Evolutionary conservation across 2,113 vertebrate genomes (phyloP).

Genomic region (Nematolebias whitei): DNA sequence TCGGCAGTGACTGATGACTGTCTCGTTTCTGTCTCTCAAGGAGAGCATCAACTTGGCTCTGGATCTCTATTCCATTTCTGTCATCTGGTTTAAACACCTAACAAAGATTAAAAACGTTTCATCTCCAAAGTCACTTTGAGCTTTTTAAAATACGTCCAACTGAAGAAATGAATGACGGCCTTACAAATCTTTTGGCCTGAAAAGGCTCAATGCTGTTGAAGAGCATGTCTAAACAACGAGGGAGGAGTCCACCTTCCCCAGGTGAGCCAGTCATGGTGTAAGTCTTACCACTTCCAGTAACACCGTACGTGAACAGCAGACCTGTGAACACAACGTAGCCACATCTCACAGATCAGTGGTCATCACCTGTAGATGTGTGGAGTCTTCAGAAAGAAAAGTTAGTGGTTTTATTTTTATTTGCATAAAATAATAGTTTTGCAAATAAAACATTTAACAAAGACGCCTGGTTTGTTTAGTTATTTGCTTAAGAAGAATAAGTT

Average conservation of each 20-base stretch:
- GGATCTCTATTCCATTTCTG: constrained; percentile 94
- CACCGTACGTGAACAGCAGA: constrained; percentile 94
- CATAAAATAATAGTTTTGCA: too few species aligned
- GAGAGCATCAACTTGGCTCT: constrained; percentile 91
- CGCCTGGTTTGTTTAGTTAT: too few species aligned
- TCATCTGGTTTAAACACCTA: constrained; percentile 97
- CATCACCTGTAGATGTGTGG: not conserved
- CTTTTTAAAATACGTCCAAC: not conserved
- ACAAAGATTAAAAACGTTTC: not conserved
- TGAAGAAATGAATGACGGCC: constrained; percentile 6
- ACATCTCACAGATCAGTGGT: not conserved
- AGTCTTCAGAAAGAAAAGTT: not conserved
- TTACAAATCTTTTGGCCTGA: constrained; percentile 95
- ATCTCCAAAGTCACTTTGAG: not conserved
- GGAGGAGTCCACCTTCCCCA: constrained; percentile 92
- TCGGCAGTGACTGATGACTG: constrained; percentile 77
- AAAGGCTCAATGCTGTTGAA: constrained; percentile 93
- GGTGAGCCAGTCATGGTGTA: constrained; percentile 95
- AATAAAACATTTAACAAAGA: too few species aligned
- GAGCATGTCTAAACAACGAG: constrained; percentile 91
- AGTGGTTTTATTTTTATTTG: not conserved
- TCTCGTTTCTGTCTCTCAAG: constrained; percentile 94
- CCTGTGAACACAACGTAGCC: constrained; percentile 71
- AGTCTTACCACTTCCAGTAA: constrained; percentile 96
- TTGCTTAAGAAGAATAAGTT: too few species aligned